phyloP scores from a whole-genome alignment of 2,888 invertebrate genomes.

The Cyclophora albipunctata region DNA sequence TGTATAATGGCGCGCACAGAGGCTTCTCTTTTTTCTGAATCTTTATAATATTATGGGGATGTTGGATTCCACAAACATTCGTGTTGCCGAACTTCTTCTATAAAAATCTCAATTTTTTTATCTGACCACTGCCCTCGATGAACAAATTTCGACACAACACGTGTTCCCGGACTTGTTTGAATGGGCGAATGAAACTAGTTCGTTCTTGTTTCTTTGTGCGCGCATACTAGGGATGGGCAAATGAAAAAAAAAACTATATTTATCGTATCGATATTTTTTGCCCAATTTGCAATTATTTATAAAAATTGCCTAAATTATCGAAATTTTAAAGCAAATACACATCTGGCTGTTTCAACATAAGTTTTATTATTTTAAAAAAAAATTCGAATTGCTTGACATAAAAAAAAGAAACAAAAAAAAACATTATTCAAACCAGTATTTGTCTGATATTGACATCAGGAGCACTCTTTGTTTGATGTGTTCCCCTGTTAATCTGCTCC shows the following conservation, averaged over 20 bases:
- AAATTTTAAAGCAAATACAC: conserved; percentile 15
- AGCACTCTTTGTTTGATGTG: conserved; percentile 21
- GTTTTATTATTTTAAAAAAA: conserved; percentile 10
- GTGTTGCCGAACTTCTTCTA: conserved; percentile 10
- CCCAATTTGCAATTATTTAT: conserved; percentile 5
- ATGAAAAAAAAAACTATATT: background rate
- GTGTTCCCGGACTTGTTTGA: too few relatives aligned
- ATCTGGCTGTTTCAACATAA: conserved; percentile 8
- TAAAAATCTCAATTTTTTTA: conserved; percentile 9
- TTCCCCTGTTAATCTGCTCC: conserved; percentile 19
- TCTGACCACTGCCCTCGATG: too few relatives aligned
- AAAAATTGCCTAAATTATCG: conserved; percentile 11
- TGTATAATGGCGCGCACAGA: conserved; percentile 1
- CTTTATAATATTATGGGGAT: conserved; percentile 6
- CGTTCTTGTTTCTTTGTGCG: too few relatives aligned
- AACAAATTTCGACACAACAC: too few relatives aligned
- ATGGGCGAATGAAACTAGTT: too few relatives aligned
- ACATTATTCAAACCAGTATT: conserved; percentile 9
- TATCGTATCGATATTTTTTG: background rate
- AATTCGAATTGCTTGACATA: background rate
- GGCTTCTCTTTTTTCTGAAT: conserved; percentile 8
- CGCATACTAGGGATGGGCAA: background rate
- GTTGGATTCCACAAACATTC: conserved; percentile 11
- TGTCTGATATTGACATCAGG: conserved; percentile 13
- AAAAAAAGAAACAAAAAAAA: too few relatives aligned